Evolutionary conservation across 2,888 invertebrate genomes (phyloP).

Genomic region (Volucella inflata): DNA sequence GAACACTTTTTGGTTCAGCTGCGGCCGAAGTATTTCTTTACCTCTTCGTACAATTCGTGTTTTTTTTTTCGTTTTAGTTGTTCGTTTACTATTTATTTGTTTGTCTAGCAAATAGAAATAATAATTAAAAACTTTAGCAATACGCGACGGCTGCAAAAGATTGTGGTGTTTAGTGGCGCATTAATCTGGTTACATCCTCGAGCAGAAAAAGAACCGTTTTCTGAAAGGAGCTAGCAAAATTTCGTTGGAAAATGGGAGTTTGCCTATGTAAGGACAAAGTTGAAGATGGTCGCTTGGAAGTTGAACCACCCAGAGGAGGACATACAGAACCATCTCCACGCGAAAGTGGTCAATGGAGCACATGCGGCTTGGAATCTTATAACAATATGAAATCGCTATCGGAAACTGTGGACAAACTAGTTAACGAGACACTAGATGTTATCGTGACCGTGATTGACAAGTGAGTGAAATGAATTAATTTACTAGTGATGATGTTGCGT

Average conservation of each 20-base stretch:
- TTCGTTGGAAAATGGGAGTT: constrained; percentile 87
- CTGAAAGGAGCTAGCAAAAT: not conserved
- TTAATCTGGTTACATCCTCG: constrained; percentile 18
- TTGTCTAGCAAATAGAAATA: too few species aligned
- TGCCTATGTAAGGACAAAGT: constrained; percentile 90
- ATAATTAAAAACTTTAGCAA: not conserved
- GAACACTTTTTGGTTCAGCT: not conserved
- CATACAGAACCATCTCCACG: constrained; percentile 77
- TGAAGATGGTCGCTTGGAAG: constrained; percentile 84
- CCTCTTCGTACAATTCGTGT: too few species aligned
- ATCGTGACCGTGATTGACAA: constrained; percentile 94
- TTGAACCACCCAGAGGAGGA: constrained; percentile 79
- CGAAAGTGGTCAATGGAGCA: constrained; percentile 75
- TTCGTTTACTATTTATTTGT: too few species aligned
- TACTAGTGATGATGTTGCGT: constrained; percentile 8
- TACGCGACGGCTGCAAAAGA: not conserved
- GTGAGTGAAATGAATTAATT: constrained; percentile 85
- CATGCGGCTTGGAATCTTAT: constrained; percentile 68
- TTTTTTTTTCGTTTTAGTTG: too few species aligned
- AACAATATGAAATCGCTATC: constrained; percentile 80
- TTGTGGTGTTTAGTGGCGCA: constrained; percentile 13
- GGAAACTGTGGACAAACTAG: constrained; percentile 88
- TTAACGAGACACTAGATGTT: constrained; percentile 91
- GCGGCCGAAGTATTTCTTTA: too few species aligned
- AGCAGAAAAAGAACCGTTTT: constrained; percentile 3